These are phyloP conservation scores for Erpobdella octoculata DNA, from an alignment of 2,888 invertebrate genomes.

Conservation along the genomic window DNA sequence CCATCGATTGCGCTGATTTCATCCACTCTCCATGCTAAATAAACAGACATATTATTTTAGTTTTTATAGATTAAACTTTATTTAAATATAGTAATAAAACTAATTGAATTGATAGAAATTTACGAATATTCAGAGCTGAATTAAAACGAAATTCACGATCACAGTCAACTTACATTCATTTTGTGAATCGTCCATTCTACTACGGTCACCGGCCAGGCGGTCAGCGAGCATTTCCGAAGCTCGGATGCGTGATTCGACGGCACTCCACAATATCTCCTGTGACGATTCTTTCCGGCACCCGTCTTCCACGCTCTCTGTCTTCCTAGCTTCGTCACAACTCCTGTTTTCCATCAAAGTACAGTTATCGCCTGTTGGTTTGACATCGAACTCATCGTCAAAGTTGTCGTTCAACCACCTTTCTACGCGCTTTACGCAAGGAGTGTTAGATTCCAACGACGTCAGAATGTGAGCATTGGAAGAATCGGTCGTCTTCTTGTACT, in stretches of 20 bases:
- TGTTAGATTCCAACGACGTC: too few relatives aligned
- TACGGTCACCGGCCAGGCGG: too few relatives aligned
- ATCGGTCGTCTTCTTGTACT: not conserved
- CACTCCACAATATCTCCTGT: not conserved
- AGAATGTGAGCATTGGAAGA: not conserved
- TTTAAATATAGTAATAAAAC: too few relatives aligned
- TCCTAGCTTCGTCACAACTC: not conserved
- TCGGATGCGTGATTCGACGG: not conserved
- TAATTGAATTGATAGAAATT: not conserved
- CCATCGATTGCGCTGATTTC: not conserved
- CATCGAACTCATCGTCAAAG: not conserved
- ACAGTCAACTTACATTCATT: not conserved
- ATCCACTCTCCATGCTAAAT: too few relatives aligned
- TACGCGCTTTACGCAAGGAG: too few relatives aligned
- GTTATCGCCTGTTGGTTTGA: too few relatives aligned
- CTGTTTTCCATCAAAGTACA: too few relatives aligned
- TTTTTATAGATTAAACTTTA: too few relatives aligned
- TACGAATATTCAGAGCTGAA: not conserved
- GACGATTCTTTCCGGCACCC: too few relatives aligned
- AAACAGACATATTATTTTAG: too few relatives aligned
- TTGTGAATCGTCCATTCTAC: not conserved
- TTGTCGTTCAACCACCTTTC: not conserved
- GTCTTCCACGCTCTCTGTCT: not conserved
- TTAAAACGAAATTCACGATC: not conserved
- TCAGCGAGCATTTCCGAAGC: not conserved